Conservation (phyloP, 2,113 vertebrate genomes). For the Melanostigma gelatinosum region DNA sequence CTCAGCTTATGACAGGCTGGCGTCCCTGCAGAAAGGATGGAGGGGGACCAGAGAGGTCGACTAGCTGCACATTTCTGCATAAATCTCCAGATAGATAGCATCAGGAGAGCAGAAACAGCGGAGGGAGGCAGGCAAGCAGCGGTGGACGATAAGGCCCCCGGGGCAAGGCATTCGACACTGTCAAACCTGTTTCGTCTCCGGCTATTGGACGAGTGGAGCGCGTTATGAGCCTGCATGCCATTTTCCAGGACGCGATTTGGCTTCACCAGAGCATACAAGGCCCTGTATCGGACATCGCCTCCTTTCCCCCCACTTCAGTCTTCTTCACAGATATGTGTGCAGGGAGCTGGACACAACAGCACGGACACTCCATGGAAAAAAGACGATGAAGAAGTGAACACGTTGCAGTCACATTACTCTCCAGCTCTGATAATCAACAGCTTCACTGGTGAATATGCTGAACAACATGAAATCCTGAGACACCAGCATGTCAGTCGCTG, state of each 20-base stretch:
- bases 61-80: slow-evolving; percentile 81
- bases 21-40: slow-evolving; percentile 79
- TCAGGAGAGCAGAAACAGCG: slow-evolving; percentile 74
- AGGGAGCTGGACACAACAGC: slow-evolving; percentile 60
- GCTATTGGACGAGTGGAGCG: slow-evolving; percentile 79
- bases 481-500: background rate
- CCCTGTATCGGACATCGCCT: slow-evolving; percentile 69
- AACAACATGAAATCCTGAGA: slow-evolving; percentile 2
- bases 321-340: slow-evolving; percentile 61
- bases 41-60: slow-evolving; percentile 76
- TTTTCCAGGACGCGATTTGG: slow-evolving; percentile 74
- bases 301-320: slow-evolving; percentile 50
- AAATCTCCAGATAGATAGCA: slow-evolving; percentile 81
- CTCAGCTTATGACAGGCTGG: slow-evolving; percentile 78
- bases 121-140: slow-evolving; percentile 73
- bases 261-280: slow-evolving; percentile 75
- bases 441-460: slow-evolving; percentile 19
- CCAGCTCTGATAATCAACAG: slow-evolving; percentile 32
- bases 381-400: slow-evolving; percentile 23
- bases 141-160: slow-evolving; percentile 79
- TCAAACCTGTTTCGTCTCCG: slow-evolving; percentile 79
- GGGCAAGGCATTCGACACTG: slow-evolving; percentile 82
- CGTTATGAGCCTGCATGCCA: slow-evolving; percentile 78
- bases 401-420: slow-evolving; percentile 10
- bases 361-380: slow-evolving; percentile 35